Evolutionary conservation across 35 echinoderm and acorn worm genomes (phyloP), one percentile per base, ranked within the genome.

Genomic region (Patiria miniata): DNA sequence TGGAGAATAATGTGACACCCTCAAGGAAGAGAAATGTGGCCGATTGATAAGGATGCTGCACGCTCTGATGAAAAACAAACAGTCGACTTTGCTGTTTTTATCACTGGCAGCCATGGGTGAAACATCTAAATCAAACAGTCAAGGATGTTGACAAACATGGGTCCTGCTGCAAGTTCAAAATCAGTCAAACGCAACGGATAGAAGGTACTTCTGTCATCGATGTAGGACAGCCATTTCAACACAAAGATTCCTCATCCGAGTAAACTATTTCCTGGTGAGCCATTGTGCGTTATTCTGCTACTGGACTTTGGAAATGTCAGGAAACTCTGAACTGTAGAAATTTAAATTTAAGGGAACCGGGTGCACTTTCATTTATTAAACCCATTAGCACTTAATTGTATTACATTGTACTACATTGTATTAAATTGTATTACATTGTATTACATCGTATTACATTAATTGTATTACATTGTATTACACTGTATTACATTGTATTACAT

Each of bases 21-120:
- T 73, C 65, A 73, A 73, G 65, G 65, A 73, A 73, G 65, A 73
- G 34, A 18, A 73, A 30, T 73, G 65, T 34, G 34, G 65, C 29
- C 23, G 29, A 30, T 73, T 73, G 65, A 73, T 73, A 73, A 73
- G 65, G 26, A 30, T 14, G 14, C 65, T 34, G 1, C 34, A 32
- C 29, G 30, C 26, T 73, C 65, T 12, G 65, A 30, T 10, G 29
- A 0, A 36, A 69, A 69, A 23, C 7, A 30, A 73, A 73, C n/a
- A 30, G 15, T 32, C 21, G 18, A 61, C 65, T 9, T 10, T 34
- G 34, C 65, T 73, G 21, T 73, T 73, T 28, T 73, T 30, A 73
- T 73, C 21, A 73, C 8, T 22, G 26, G 26, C 7, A 73, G 14
- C 19, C 65, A 22, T 14, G 26, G 65, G 21, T 34, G 34, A 73